Percentiles rank a stretch among this genome's conserved stretches.
phyloP scores from a whole-genome alignment of 1,140 invertebrate species.

The Platyscapa corneri region DNA sequence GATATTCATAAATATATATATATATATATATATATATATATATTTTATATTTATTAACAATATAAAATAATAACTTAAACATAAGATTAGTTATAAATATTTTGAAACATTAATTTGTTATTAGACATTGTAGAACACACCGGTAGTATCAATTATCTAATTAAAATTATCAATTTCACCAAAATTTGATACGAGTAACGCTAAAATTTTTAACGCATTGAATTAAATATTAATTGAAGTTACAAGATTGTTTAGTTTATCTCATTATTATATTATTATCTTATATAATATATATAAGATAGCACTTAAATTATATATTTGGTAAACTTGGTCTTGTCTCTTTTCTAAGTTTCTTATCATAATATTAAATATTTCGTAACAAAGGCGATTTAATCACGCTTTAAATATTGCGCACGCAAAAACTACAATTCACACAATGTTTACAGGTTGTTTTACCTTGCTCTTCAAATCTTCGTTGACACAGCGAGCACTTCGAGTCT shows the following conservation, averaged over 20 bases:
- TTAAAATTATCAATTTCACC: neutral
- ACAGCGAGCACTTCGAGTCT: conserved; percentile 79
- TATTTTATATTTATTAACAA: no score
- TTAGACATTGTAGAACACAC: neutral
- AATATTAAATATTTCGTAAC: neutral
- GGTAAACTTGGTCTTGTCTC: conserved; percentile 73
- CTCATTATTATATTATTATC: no score
- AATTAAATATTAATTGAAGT: neutral
- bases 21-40: no score
- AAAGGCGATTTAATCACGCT: neutral
- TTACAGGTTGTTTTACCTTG: conserved; percentile 77
- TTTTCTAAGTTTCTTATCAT: conserved; percentile 47
- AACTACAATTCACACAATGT: conserved; percentile 41
- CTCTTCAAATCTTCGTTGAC: conserved; percentile 84
- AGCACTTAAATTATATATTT: no score
- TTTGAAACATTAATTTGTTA: neutral
- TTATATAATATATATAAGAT: no score
- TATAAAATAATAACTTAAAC: no score
- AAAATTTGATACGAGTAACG: neutral
- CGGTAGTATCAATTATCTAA: neutral
- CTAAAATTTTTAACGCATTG: neutral
- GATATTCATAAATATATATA: no score
- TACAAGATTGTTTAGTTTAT: neutral
- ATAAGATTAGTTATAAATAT: no score
- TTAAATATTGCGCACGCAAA: neutral